These are phyloP conservation scores for Noctua fimbriata DNA, from an alignment of 2,888 invertebrate genomes.

Conservation along the genomic window DNA sequence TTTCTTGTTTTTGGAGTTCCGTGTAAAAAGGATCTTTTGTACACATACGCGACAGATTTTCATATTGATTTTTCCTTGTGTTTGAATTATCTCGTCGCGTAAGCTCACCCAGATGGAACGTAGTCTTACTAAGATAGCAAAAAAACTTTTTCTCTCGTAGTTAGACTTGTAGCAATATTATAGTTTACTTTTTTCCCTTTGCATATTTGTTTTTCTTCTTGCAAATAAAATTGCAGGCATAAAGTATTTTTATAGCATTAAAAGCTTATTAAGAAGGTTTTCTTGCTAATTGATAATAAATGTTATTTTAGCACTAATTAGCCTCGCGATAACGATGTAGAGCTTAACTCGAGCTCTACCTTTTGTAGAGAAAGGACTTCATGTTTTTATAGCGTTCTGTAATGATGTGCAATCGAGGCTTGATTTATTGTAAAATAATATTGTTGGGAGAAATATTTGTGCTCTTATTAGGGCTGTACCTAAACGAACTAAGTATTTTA, in stretches of 20 bases:
- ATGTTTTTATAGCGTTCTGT: slow-evolving; percentile 41
- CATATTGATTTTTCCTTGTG: slow-evolving; percentile 14
- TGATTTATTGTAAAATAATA: slow-evolving; percentile 6
- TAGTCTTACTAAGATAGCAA: not conserved
- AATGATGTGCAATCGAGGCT: slow-evolving; percentile 1
- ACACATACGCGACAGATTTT: slow-evolving; percentile 5
- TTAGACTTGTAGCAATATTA: not conserved
- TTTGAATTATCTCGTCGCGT: not conserved
- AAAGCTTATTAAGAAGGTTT: slow-evolving; percentile 31
- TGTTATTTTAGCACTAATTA: slow-evolving; percentile 56
- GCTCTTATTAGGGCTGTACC: not conserved
- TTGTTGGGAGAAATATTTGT: not conserved
- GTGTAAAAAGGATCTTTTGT: slow-evolving; percentile 44
- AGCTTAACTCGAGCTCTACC: slow-evolving; percentile 32
- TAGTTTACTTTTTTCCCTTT: not conserved
- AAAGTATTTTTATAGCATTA: slow-evolving; percentile 19
- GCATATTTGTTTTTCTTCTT: not conserved
- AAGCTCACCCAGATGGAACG: not conserved
- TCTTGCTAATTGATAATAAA: slow-evolving; percentile 51
- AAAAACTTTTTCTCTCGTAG: not conserved
- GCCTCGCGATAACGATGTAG: slow-evolving; percentile 46
- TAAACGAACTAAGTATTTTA: too few relatives aligned
- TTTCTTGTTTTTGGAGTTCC: slow-evolving; percentile 60
- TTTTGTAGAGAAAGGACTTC: slow-evolving; percentile 30
- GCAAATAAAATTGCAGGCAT: slow-evolving; percentile 21